Conservation (phyloP, 1,140 invertebrate genomes). For the Cardiocondyla obscurior region DNA sequence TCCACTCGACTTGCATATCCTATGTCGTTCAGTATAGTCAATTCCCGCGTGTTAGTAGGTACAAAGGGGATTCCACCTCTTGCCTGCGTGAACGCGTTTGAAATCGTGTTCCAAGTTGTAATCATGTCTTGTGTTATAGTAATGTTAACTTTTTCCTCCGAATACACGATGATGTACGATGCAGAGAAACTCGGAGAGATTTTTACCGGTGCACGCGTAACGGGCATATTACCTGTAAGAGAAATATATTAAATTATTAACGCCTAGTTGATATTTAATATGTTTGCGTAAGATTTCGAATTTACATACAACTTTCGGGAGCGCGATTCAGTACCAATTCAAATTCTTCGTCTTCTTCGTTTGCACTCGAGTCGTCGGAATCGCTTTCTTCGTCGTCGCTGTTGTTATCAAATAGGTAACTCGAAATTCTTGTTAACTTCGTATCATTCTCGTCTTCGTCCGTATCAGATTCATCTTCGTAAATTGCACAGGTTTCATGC, state of each 20-base stretch:
- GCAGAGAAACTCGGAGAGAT: conserved; percentile 85
- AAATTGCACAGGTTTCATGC: conserved; percentile 78
- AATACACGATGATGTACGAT: conserved; percentile 88
- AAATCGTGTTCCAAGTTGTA: conserved; percentile 85
- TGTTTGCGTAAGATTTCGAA: not conserved
- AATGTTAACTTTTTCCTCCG: conserved; percentile 88
- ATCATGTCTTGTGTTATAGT: conserved; percentile 87
- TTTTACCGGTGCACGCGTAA: conserved; percentile 82
- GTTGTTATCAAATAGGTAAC: conserved; percentile 91
- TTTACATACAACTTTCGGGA: conserved; percentile 66
- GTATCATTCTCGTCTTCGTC: conserved; percentile 92
- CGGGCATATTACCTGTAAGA: conserved; percentile 78
- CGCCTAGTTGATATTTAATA: not conserved
- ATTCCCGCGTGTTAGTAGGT: conserved; percentile 73
- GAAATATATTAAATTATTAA: conserved; percentile 14
- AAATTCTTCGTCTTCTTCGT: conserved; percentile 86
- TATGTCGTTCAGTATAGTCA: conserved; percentile 77
- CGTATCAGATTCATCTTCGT: conserved; percentile 91
- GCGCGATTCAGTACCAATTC: conserved; percentile 74
- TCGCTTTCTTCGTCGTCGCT: conserved; percentile 90
- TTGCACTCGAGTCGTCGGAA: conserved; percentile 88
- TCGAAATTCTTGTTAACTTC: conserved; percentile 89
- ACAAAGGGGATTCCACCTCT: conserved; percentile 77
- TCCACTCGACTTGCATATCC: conserved; percentile 78
- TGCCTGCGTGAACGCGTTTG: conserved; percentile 83